phyloP scores from a whole-genome alignment of 2,797 vertebrate species.

The Melanotaenia pygmaea region DNA sequence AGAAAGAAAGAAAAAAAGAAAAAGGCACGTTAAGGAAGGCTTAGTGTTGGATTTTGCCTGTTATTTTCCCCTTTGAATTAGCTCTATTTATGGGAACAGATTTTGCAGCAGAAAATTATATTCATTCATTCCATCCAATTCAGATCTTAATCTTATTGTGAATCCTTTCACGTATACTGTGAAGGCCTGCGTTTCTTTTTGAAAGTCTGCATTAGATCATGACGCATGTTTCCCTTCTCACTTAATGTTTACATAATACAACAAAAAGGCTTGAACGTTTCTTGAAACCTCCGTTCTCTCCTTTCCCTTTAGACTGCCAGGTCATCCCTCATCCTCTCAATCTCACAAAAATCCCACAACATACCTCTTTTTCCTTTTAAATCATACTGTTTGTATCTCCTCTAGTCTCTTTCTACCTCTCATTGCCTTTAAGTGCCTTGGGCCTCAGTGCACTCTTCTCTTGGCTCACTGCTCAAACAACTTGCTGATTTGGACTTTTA shows the following conservation, averaged over 20 bases:
- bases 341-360: constrained; percentile 36
- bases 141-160: constrained; percentile 46
- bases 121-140: constrained; percentile 52
- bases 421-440: constrained; percentile 34
- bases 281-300: constrained; percentile 4
- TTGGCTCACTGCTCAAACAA: constrained; percentile 69
- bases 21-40: neutral
- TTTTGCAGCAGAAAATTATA: constrained; percentile 14
- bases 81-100: constrained; percentile 22
- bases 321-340: constrained; percentile 4
- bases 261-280: constrained; percentile 27
- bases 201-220: neutral
- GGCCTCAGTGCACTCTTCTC: constrained; percentile 51
- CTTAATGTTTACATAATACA: constrained; percentile 28
- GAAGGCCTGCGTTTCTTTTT: constrained; percentile 1
- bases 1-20: no score
- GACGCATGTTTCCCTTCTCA: neutral
- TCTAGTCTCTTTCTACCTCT: constrained; percentile 27
- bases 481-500: constrained; percentile 76
- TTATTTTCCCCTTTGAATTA: neutral
- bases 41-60: neutral
- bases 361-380: constrained; percentile 49
- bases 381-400: constrained; percentile 48
- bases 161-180: constrained; percentile 14
- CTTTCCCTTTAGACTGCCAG: neutral